phyloP scores from a whole-genome alignment of 1,140 invertebrate genomes.

The Zaprionus inermis region DNA sequence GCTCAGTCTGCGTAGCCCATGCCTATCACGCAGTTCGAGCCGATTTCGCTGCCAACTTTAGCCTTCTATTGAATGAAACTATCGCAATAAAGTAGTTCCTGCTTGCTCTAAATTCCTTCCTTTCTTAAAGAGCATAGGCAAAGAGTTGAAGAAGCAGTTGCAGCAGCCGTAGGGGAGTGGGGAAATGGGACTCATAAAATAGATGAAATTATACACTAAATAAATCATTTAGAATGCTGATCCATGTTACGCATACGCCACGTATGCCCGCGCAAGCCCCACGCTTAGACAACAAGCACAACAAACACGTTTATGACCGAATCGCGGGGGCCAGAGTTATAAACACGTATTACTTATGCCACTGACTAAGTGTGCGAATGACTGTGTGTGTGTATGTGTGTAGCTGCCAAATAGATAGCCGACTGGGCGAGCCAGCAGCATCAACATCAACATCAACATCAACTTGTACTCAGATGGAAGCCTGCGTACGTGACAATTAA shows the following conservation, averaged over 20 bases:
- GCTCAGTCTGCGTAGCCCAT: neutral
- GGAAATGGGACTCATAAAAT: constrained; percentile 36
- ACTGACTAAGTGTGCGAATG: neutral
- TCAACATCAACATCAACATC: constrained; percentile 5
- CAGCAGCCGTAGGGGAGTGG: no score
- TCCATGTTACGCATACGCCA: constrained; percentile 56
- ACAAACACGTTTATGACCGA: constrained; percentile 55
- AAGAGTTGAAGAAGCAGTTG: no score
- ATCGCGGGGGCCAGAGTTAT: constrained; percentile 61
- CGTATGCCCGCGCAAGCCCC: constrained; percentile 24
- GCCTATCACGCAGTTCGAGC: neutral
- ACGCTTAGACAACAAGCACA: constrained; percentile 7
- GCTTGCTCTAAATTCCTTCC: neutral
- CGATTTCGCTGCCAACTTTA: neutral
- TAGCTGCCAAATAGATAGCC: constrained; percentile 30
- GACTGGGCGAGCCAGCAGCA: constrained; percentile 7
- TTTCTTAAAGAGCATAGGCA: neutral
- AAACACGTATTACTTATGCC: constrained; percentile 76
- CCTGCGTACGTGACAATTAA: constrained; percentile 79
- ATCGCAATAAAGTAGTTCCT: neutral
- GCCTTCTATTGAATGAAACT: neutral
- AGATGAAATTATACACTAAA: constrained; percentile 74
- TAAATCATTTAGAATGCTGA: constrained; percentile 69
- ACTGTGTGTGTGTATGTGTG: neutral
- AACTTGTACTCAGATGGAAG: constrained; percentile 12